These are phyloP conservation scores for Calephelis virginiensis DNA, from an alignment of 1,140 invertebrate genomes.

Conservation along the genomic window DNA sequence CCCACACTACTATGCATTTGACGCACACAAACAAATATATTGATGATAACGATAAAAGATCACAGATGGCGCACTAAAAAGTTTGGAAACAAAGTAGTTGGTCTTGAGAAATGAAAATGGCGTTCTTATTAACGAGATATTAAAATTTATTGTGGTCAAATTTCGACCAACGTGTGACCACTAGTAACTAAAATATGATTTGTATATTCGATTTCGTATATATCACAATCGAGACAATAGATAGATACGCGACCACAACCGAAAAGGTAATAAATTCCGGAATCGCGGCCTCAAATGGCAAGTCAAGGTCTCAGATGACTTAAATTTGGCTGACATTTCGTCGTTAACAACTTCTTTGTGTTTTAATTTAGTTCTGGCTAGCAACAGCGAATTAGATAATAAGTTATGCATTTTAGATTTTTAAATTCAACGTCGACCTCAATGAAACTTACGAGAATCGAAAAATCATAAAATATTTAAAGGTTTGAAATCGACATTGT, in stretches of 20 bases:
- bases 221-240: neutral
- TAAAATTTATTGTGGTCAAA: no score
- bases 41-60: no score
- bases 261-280: neutral
- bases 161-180: no score
- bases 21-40: no score
- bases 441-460: slow-evolving; percentile 2
- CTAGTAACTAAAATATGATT: neutral
- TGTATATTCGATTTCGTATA: neutral
- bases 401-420: slow-evolving; percentile 7
- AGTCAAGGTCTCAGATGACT: neutral
- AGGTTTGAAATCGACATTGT: neutral
- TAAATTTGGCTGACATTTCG: neutral
- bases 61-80: no score
- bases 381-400: neutral
- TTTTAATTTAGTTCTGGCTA: neutral
- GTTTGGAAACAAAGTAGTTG: no score
- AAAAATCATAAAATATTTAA: slow-evolving; percentile 16
- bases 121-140: no score
- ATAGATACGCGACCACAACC: neutral
- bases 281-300: slow-evolving; percentile 1
- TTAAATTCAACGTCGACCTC: slow-evolving; percentile 9
- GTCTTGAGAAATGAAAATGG: no score
- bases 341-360: neutral
- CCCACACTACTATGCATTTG: no score